Conservation (phyloP, 1,140 invertebrate species). For the Charaxes varanes region DNA sequence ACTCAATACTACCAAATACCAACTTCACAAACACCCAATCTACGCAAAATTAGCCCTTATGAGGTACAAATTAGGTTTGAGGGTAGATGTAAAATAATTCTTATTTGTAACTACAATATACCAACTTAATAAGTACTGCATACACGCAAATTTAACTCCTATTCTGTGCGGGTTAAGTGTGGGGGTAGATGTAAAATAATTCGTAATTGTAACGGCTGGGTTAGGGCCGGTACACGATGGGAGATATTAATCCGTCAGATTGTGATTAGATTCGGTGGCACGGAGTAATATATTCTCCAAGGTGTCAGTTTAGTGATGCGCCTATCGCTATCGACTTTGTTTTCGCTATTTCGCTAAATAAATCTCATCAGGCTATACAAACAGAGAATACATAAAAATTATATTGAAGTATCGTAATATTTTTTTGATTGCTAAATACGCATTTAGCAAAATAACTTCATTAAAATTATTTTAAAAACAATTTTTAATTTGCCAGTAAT, state of each 20-base stretch:
- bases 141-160: constrained; percentile 13
- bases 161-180: constrained; percentile 13
- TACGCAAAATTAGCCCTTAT: constrained; percentile 18
- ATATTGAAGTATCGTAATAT: no score
- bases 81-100: constrained; percentile 19
- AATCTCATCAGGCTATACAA: no score
- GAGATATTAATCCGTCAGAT: constrained; percentile 68
- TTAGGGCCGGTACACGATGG: constrained; percentile 42
- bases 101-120: constrained; percentile 43
- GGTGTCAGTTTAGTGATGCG: constrained; percentile 45
- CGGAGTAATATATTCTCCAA: constrained; percentile 64
- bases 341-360: no score
- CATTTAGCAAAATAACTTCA: no score
- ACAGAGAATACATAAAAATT: no score
- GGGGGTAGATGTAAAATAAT: constrained; percentile 19
- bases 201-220: constrained; percentile 48
- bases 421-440: no score
- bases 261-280: constrained; percentile 69
- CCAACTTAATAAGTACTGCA: constrained; percentile 9
- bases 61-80: constrained; percentile 9
- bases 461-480: no score
- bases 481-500: no score
- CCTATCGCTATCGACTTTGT: constrained; percentile 24
- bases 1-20: constrained; percentile 41
- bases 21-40: constrained; percentile 3